These are phyloP conservation scores for Lycophotia porphyrea DNA, from an alignment of 2,888 invertebrate genomes.

Conservation along the genomic window DNA sequence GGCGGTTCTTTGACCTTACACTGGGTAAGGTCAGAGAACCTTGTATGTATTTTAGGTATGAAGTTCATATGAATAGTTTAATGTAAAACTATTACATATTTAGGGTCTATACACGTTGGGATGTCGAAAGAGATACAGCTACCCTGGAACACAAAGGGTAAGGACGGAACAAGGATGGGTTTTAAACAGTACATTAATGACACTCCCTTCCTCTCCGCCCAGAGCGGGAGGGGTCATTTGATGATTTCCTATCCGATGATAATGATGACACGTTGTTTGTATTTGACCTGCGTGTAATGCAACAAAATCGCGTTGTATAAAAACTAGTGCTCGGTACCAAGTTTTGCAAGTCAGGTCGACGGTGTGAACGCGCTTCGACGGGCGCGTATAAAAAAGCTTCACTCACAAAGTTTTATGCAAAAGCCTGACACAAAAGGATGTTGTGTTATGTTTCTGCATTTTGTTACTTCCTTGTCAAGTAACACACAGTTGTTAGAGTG, in stretches of 20 bases:
- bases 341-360: not conserved
- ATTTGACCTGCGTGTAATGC: not conserved
- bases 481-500: not conserved
- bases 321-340: not conserved
- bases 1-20: too few relatives aligned
- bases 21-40: not conserved
- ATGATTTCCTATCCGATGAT: too few relatives aligned
- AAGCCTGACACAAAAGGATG: not conserved
- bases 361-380: not conserved
- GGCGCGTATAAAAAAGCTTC: not conserved
- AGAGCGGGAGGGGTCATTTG: too few relatives aligned
- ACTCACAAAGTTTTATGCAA: not conserved
- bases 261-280: too few relatives aligned
- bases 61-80: not conserved
- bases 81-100: constrained; percentile 2
- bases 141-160: too few relatives aligned
- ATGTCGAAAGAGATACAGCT: too few relatives aligned
- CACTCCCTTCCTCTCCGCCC: too few relatives aligned
- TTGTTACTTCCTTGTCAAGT: not conserved
- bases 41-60: not conserved
- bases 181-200: too few relatives aligned
- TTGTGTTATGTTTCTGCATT: not conserved
- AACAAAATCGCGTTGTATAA: not conserved
- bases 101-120: not conserved
- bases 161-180: too few relatives aligned